Conservation (phyloP, 2,797 vertebrate genomes). For the Sebastes minor region DNA sequence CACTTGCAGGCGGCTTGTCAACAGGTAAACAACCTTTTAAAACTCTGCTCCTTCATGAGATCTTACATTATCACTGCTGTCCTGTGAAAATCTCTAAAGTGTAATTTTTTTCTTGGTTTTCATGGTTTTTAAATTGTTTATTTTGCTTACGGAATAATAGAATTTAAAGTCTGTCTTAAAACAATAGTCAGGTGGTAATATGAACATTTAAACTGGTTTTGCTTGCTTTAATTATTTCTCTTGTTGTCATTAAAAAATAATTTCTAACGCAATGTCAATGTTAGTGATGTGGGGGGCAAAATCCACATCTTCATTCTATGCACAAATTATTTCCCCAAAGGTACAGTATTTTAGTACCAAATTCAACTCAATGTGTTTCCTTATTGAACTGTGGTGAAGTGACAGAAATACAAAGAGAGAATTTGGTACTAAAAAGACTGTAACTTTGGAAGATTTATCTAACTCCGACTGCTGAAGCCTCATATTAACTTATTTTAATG, state of each 20-base stretch:
- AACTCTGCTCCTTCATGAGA: not conserved
- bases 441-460: not conserved
- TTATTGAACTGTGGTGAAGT: not conserved
- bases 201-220: not conserved
- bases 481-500: not conserved
- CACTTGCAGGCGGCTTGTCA: not conserved
- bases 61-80: not conserved
- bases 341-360: not conserved
- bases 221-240: no score
- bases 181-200: not conserved
- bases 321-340: not conserved
- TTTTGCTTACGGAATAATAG: not conserved
- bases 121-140: not conserved
- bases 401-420: not conserved
- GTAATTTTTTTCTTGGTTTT: not conserved
- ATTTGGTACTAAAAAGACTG: not conserved
- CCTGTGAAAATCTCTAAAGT: not conserved
- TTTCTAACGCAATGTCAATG: no score
- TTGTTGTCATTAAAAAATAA: no score
- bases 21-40: not conserved
- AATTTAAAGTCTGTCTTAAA: not conserved
- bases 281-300: no score
- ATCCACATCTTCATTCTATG: no score
- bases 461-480: not conserved
- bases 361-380: not conserved